A percentile compares a stretch with the other conserved stretches of the same genome.
Conservation (phyloP, 2,888 invertebrate genomes). For the Nomada goodeniana region DNA sequence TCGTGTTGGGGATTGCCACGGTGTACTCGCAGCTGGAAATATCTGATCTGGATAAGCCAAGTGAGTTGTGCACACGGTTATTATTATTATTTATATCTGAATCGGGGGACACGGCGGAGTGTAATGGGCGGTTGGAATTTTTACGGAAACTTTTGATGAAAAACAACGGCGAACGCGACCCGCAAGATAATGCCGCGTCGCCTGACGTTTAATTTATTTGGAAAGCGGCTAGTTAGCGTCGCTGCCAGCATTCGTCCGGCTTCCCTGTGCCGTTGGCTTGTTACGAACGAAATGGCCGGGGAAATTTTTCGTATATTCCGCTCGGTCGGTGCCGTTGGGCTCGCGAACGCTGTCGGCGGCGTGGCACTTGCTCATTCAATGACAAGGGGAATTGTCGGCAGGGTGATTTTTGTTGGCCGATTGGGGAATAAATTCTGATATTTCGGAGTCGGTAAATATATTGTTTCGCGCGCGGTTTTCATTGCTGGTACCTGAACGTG, state of each 20-base stretch:
- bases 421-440: too few relatives aligned
- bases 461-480: too few relatives aligned
- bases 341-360: too few relatives aligned
- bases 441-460: too few relatives aligned
- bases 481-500: too few relatives aligned
- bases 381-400: too few relatives aligned
- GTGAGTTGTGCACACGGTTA: slow-evolving; percentile 75
- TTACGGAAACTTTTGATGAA: slow-evolving; percentile 19
- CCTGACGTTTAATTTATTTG: slow-evolving; percentile 9
- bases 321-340: too few relatives aligned
- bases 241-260: not conserved
- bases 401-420: too few relatives aligned
- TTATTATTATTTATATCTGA: slow-evolving; percentile 43
- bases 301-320: not conserved
- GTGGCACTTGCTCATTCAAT: too few relatives aligned
- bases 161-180: not conserved
- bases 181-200: slow-evolving; percentile 4
- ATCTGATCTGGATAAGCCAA: slow-evolving; percentile 81
- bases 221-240: not conserved
- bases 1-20: slow-evolving; percentile 75
- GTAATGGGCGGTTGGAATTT: slow-evolving; percentile 19
- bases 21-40: slow-evolving; percentile 76
- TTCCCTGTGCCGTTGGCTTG: not conserved
- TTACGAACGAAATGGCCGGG: not conserved
- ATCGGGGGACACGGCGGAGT: not conserved